Evolutionary conservation across 1,140 invertebrate species (phyloP), one percentile per base, ranked within the genome.

Genomic region (Latrodectus geometricus): DNA sequence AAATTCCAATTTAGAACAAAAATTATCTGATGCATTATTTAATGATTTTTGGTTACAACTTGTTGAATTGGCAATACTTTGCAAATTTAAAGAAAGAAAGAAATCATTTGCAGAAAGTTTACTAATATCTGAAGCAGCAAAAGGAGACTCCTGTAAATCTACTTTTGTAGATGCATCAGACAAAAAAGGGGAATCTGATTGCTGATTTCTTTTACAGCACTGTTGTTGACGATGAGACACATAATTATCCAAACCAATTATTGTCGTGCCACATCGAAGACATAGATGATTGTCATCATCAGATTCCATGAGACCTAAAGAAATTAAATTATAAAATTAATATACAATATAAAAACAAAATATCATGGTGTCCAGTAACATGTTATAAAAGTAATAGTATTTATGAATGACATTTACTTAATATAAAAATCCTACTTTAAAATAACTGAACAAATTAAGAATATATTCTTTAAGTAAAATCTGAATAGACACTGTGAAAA

Each of bases 231-330:
- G 93, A 89, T 97, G 96, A 14, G 93, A 92, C 0, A 97, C 93
- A 90, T 97, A 97, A 89, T 95, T 95, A 17, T 95, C 93, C 0
- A 97, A 92, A 0, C 96, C 96, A 17, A 94, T 91, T 65, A 97
- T 94, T 0, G 95, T 97, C 3, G 93, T 89, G 86, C 95, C 94
- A 91, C 96, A 97, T 89, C 95, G 95, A 81, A 97, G 94, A 90
- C 96, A 97, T 80, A 96, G 93, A 89, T 97, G 96, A 4, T 93
- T 94, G 89, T 96, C 95, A 54, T 96, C 95, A 66, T 95, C 94
- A 17, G 94, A 93, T 21, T 89, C 88, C 81, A 87, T 79, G 73
- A 50, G 35, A 74, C 72, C 21, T 84, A 7, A 70, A 88, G 52
- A 75, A 80, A 35, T 35, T 35, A 5, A 35, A 35, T 35, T 35